phyloP scores from a whole-genome alignment of 2,113 vertebrate genomes.

The Lanius collurio region DNA sequence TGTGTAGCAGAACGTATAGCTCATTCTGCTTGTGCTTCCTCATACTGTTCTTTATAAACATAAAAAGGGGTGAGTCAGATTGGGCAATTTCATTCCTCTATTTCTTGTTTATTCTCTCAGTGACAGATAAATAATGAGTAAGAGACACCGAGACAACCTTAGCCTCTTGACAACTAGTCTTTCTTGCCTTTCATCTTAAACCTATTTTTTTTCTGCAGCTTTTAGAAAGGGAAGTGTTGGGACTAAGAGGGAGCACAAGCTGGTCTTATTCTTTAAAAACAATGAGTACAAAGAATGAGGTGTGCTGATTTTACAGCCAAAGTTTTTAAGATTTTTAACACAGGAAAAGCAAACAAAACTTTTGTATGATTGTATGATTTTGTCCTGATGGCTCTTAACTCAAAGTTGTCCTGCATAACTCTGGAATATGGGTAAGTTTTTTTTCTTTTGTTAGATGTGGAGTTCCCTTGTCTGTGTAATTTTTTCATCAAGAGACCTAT shows the following conservation, averaged over 20 bases:
- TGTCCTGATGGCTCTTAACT: neutral
- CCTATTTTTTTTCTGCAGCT: neutral
- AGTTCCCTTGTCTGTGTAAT: neutral
- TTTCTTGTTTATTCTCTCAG: neutral
- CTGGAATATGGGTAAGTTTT: neutral
- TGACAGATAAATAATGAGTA: neutral
- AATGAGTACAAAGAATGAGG: neutral
- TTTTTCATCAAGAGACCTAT: neutral
- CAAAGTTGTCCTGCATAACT: neutral
- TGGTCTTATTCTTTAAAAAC: neutral
- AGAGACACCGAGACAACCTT: neutral
- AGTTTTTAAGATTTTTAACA: neutral
- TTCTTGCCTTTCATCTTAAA: neutral
- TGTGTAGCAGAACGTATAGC: neutral
- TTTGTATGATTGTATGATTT: neutral
- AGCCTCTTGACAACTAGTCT: neutral
- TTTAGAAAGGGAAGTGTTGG: neutral
- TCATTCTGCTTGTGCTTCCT: neutral
- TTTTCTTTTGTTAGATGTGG: neutral
- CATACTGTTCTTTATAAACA: neutral
- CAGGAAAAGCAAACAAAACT: neutral
- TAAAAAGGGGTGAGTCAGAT: neutral
- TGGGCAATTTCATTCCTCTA: neutral
- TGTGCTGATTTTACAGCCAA: neutral
- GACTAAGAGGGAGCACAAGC: neutral